phyloP scores from a whole-genome alignment of 2,888 invertebrate genomes.

The Enchytraeus crypticus region DNA sequence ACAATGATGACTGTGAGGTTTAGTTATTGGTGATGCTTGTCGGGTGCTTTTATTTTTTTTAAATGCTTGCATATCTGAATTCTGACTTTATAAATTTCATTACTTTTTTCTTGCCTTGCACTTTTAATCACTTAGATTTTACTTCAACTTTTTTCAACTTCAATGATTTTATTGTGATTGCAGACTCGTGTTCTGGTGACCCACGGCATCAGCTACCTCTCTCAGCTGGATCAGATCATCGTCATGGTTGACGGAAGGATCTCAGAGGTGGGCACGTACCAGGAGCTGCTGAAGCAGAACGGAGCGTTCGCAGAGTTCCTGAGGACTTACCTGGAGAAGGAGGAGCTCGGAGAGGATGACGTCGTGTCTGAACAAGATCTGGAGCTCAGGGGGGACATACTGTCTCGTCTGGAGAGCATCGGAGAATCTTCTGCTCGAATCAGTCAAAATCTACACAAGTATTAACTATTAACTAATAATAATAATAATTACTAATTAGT shows the following conservation, averaged over 20 bases:
- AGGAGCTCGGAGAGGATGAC: background rate
- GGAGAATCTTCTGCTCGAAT: no score
- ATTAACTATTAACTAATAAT: no score
- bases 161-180: background rate
- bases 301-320: conserved; percentile 5
- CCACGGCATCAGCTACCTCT: conserved; percentile 1
- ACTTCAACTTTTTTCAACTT: no score
- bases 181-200: conserved; percentile 9
- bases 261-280: conserved; percentile 9
- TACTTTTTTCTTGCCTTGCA: no score
- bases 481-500: no score
- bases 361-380: conserved; percentile 9
- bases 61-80: no score
- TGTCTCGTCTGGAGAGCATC: conserved; percentile 31
- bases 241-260: conserved; percentile 2
- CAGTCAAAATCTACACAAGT: no score
- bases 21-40: no score
- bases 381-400: conserved; percentile 32
- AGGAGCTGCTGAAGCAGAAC: background rate
- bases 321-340: background rate
- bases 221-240: conserved; percentile 1
- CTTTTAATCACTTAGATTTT: no score
- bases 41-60: no score
- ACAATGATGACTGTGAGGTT: no score
- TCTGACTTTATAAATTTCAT: no score